Evolutionary conservation across 2,888 invertebrate species (phyloP), one percentile per base, ranked within the genome.

Genomic region (Nomada flava): DNA sequence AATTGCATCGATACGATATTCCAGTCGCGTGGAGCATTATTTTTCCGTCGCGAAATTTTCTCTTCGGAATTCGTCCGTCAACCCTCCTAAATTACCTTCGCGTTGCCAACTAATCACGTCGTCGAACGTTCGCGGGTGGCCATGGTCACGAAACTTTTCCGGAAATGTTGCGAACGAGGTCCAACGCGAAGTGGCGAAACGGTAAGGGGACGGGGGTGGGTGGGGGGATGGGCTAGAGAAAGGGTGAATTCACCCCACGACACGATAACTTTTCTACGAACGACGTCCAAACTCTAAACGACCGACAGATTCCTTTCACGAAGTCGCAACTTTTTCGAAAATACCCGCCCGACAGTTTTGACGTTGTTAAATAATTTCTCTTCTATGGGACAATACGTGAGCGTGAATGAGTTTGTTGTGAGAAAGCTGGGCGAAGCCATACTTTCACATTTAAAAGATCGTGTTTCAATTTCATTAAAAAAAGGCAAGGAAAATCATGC

Each of bases 281-380:
- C 62, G 72, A 55, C 77, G 68, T 64, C 79, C 69, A 64, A 63
- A 77, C 68, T 36, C 63, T 59, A 57, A 79, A 79, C 76, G 81
- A 67, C 74, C 71, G 36, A 71, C 72, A 42, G 78, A 86, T 86
- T 86, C 78, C 76, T 59, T 74, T 62, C 77, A 29, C 79, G 70
- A 23, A 47, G 59, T 42, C 44, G 63, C 74, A 83, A 87, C 78
- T 82, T 82, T 65, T 55, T 74, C 50, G 79, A 72, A 63, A 79
- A 79, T 63, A 70, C 55, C 62, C 67, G 18, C 13, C 20, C 55
- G 50, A 47, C 53, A 57, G 77, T 84, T 88, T 74, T 73, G 76
- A 84, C 86, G 75, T 86, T 71, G 60, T 78, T 79, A 83, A 88
- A 88, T 86, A 86, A 87, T 88, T 84, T 76, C 53, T 68, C 42